Evolutionary conservation across 2,113 vertebrate species (phyloP), one percentile per base, ranked within the genome.

Genomic region (Hypanus sabinus): DNA sequence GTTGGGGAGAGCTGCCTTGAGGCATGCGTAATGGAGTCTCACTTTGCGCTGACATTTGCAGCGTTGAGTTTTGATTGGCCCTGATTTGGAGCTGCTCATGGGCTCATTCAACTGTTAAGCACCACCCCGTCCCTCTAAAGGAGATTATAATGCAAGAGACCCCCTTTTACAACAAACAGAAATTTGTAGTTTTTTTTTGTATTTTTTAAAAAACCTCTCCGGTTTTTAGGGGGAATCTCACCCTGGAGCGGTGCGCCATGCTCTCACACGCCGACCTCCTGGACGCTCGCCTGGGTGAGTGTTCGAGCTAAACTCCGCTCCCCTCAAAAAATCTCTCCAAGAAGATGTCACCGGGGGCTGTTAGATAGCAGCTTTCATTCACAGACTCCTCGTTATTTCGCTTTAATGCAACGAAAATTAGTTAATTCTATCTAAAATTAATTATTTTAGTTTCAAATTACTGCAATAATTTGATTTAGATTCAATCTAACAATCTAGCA

Each of bases 201-300:
- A 97, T 98, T 97, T 97, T 98, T 97, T 98, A 98, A 98, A 98
- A 98, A 98, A 93, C 68, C 68, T 73, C 91, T 71, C 90, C 90
- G 62, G 90, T 96, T 96, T 95, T 98, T 97, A 97, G 97, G 97
- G 96, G 97, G 96, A 96, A 95, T 97, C 97, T 98, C 97, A 95
- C 97, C 97, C 98, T 98, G 98, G 98, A 99, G 97, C 98, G 98
- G 97, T 99, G 98, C 98, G 97, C 97, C 94, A 99, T 99, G 99
- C 98, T 99, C 95, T 99, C 99, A 97, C 98, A 99, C 95, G 98
- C 98, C 97, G 98, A 99, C 97, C 98, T 99, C 97, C 98, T 99
- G 98, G 98, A 99, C 97, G 98, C 98, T 97, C 98, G 98, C 97
- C 98, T 99, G 97, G 98, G 99, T 99, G 98, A 99, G 99, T 99